Percentiles rank a stretch among this genome's conserved stretches.
Evolutionary conservation across 30 jellyfish, hydroid and myxozoan genomes (phyloP).

Genomic region (Pelagia noctiluca): DNA sequence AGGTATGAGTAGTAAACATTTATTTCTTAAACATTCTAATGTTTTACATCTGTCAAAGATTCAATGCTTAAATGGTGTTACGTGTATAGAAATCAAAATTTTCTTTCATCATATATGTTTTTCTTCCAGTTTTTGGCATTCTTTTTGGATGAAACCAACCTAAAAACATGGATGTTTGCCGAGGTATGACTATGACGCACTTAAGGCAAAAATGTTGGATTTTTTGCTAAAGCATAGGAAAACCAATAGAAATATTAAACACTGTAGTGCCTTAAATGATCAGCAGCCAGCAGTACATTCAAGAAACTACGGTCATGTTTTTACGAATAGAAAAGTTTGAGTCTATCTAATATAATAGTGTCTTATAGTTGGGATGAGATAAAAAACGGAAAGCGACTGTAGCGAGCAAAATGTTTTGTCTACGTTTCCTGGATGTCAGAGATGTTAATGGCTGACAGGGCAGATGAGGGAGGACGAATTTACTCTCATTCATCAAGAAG

Average conservation of each 20-base stretch:
- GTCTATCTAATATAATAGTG: not conserved
- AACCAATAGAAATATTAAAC: no score
- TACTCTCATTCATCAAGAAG: no score
- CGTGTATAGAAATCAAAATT: not conserved
- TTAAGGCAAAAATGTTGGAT: not conserved
- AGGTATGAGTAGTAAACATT: slow-evolving; percentile 25
- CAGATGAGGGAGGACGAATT: no score
- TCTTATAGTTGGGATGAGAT: no score
- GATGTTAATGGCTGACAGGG: no score
- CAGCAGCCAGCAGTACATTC: not conserved
- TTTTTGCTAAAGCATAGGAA: no score
- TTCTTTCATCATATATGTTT: not conserved
- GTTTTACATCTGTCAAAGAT: not conserved
- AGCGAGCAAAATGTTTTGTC: no score
- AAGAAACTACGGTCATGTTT: not conserved
- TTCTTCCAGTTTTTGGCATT: slow-evolving; percentile 63
- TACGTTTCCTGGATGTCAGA: no score
- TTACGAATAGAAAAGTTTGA: not conserved
- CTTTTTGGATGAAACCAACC: slow-evolving; percentile 64
- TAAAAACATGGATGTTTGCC: slow-evolving; percentile 81
- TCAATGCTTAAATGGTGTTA: no score
- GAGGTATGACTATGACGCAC: slow-evolving; percentile 42
- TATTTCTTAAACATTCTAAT: not conserved
- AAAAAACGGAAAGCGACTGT: no score
- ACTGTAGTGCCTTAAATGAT: no score